Evolutionary conservation across 35 echinoderm and acorn worm genomes (phyloP).

Genomic region (Stichopus chloronotus): DNA sequence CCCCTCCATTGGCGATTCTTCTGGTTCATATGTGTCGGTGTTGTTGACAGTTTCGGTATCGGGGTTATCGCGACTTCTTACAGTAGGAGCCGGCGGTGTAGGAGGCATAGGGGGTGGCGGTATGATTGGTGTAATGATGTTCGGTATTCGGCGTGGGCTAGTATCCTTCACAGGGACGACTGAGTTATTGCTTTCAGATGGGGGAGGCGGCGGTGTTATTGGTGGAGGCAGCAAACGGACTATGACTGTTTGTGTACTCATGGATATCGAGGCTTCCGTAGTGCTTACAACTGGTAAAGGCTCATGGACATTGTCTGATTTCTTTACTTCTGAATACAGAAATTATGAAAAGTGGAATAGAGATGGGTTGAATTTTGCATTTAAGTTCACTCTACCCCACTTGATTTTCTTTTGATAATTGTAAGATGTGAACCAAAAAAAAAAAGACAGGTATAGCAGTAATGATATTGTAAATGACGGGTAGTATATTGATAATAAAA

Average conservation of each 20-base stretch:
- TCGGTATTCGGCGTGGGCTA: background rate
- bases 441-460: too few relatives aligned
- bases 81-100: slow-evolving; percentile 14
- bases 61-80: background rate
- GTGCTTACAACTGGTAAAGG: background rate
- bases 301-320: background rate
- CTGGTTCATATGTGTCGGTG: background rate
- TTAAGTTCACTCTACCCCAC: too few relatives aligned
- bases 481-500: too few relatives aligned
- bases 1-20: background rate
- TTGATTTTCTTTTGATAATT: too few relatives aligned
- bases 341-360: background rate
- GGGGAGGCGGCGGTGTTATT: slow-evolving; percentile 60
- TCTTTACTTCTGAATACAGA: background rate
- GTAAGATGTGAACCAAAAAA: too few relatives aligned
- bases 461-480: too few relatives aligned
- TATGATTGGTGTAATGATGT: background rate
- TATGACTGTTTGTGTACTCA: slow-evolving; percentile 25
- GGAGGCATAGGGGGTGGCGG: slow-evolving; percentile 51
- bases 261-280: background rate
- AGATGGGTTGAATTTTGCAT: too few relatives aligned
- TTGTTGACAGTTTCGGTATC: background rate
- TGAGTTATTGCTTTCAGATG: slow-evolving; percentile 41
- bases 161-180: background rate
- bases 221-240: slow-evolving; percentile 53